Percentiles rank a stretch among this genome's conserved stretches.
These are phyloP conservation scores for Megastigmus dorsalis DNA, from an alignment of 2,888 invertebrate species.

Conservation along the genomic window DNA sequence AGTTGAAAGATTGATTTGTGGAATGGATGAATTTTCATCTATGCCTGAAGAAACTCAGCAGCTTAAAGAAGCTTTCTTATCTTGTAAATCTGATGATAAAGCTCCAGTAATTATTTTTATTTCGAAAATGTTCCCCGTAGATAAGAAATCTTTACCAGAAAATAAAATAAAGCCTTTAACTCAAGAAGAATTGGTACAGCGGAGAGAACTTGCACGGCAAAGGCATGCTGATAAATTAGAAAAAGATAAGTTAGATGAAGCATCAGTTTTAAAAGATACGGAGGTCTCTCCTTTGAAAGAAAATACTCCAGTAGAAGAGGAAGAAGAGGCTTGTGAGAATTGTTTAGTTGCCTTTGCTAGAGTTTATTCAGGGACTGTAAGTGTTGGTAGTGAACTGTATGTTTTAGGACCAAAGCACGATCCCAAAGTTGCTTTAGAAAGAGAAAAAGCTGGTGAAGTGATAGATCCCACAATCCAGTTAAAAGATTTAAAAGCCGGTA, in stretches of 20 bases:
- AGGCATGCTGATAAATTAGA: conserved; percentile 78
- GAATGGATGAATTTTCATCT: conserved; percentile 81
- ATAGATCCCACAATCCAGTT: conserved; percentile 76
- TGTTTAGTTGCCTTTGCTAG: conserved; percentile 94
- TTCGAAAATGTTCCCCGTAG: conserved; percentile 94
- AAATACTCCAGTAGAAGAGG: conserved; percentile 26
- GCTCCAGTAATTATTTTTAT: conserved; percentile 84
- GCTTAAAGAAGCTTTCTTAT: conserved; percentile 82
- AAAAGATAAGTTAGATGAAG: conserved; percentile 65
- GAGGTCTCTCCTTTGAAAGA: background rate
- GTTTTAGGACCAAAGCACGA: conserved; percentile 93
- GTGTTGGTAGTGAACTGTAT: conserved; percentile 85
- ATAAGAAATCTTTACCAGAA: conserved; percentile 84
- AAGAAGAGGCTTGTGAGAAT: conserved; percentile 74
- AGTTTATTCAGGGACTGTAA: conserved; percentile 91
- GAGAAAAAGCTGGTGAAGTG: conserved; percentile 72
- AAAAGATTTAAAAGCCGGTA: conserved; percentile 79
- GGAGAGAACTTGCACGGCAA: conserved; percentile 82
- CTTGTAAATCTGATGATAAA: conserved; percentile 80
- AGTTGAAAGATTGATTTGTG: conserved; percentile 87
- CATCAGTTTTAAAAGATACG: background rate
- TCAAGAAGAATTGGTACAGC: conserved; percentile 82
- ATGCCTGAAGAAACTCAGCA: conserved; percentile 82
- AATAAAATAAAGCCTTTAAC: conserved; percentile 87
- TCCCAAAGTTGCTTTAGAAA: conserved; percentile 79